Conservation (phyloP, 2,888 invertebrate genomes). For the Heliconius hortense region DNA sequence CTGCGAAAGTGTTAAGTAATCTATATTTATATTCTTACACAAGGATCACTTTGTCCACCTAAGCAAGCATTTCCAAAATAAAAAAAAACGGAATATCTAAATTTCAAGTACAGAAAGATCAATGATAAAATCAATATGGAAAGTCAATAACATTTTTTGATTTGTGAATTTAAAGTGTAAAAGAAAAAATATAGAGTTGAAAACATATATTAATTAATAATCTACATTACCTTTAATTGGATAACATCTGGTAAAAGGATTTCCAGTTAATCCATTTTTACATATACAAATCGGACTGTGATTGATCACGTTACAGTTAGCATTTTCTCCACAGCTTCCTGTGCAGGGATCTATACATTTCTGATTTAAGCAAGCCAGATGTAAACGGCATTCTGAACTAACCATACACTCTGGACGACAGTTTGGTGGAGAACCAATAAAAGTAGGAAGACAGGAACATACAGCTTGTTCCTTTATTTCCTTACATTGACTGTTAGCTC, state of each 20-base stretch:
- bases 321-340: constrained; percentile 83
- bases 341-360: constrained; percentile 87
- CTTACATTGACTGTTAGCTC: constrained; percentile 89
- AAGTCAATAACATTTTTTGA: neutral
- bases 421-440: constrained; percentile 85
- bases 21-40: neutral
- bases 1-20: neutral
- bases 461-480: constrained; percentile 87
- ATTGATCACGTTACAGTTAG: constrained; percentile 84
- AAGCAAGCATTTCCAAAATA: neutral
- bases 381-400: constrained; percentile 85
- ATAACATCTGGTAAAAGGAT: constrained; percentile 88
- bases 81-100: neutral
- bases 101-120: neutral
- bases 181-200: neutral
- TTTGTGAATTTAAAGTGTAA: neutral
- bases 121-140: neutral
- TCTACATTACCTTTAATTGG: constrained; percentile 72
- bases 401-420: constrained; percentile 88
- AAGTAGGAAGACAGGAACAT: constrained; percentile 85
- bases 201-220: neutral
- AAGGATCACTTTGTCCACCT: neutral
- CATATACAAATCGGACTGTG: constrained; percentile 90
- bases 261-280: constrained; percentile 86
- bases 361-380: constrained; percentile 86